Evolutionary conservation across 2,113 vertebrate genomes (phyloP).

Genomic region (Hystrix cristata): DNA sequence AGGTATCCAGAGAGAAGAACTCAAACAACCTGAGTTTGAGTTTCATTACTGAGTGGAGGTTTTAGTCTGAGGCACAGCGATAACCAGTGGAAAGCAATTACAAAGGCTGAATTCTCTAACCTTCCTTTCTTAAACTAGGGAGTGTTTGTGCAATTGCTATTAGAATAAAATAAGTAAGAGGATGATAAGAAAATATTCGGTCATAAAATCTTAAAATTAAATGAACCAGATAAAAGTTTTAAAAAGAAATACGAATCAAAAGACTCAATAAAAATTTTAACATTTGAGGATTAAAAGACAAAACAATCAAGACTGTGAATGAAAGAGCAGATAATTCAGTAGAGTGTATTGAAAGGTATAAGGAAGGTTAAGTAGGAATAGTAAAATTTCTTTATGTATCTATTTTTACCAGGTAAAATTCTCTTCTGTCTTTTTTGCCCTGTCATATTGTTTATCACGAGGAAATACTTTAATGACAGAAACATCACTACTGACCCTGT

Average conservation of each 20-base stretch:
- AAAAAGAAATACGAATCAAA: not conserved
- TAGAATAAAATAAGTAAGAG: not conserved
- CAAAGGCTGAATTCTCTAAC: not conserved
- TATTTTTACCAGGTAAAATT: not conserved
- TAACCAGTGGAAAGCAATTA: not conserved
- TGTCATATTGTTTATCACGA: not conserved
- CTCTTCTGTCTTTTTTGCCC: not conserved
- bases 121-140: not conserved
- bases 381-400: not conserved
- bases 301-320: not conserved
- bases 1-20: not conserved
- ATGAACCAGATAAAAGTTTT: not conserved
- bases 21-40: not conserved
- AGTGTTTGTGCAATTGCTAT: not conserved
- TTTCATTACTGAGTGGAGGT: not conserved
- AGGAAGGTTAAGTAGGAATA: not conserved
- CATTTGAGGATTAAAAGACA: not conserved
- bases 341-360: not conserved
- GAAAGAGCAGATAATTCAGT: not conserved
- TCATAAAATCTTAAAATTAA: not conserved
- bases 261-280: not conserved
- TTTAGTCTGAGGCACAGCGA: not conserved
- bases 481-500: not conserved
- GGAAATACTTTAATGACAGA: not conserved
- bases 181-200: not conserved